Conservation (phyloP, 2,113 vertebrate genomes). For the Solea solea region DNA sequence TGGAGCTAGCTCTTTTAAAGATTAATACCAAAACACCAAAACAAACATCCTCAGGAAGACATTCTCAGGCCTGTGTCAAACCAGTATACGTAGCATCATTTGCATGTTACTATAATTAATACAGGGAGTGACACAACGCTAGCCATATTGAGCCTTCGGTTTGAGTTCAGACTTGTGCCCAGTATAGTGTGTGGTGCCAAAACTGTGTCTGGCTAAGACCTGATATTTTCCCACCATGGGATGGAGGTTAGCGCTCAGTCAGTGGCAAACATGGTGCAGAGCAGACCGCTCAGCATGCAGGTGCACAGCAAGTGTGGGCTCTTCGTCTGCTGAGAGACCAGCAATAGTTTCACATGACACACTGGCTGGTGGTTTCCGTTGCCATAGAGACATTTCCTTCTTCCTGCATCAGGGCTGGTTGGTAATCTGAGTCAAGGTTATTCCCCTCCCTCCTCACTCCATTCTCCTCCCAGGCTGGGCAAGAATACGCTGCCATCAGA, state of each 20-base stretch:
- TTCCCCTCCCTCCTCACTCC: slow-evolving; percentile 65
- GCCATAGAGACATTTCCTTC: slow-evolving; percentile 88
- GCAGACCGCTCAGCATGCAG: slow-evolving; percentile 66
- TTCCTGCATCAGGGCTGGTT: slow-evolving; percentile 84
- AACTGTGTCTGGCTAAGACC: slow-evolving; percentile 31
- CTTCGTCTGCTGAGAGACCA: slow-evolving; percentile 72
- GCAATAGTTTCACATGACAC: slow-evolving; percentile 83
- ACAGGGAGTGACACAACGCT: slow-evolving; percentile 12
- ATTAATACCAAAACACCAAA: too few relatives aligned
- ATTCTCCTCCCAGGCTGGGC: slow-evolving; percentile 68
- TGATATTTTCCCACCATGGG: slow-evolving; percentile 53
- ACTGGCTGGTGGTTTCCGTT: slow-evolving; percentile 88
- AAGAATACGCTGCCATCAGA: slow-evolving; percentile 71
- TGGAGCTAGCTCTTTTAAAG: not conserved
- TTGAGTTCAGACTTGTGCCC: slow-evolving; percentile 48
- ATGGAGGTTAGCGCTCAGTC: slow-evolving; percentile 42
- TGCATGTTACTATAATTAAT: slow-evolving; percentile 15
- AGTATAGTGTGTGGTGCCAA: slow-evolving; percentile 26
- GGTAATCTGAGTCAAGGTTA: slow-evolving; percentile 87
- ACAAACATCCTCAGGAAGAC: too few relatives aligned
- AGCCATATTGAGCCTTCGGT: slow-evolving; percentile 47
- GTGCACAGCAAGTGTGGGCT: slow-evolving; percentile 63
- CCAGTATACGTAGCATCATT: not conserved
- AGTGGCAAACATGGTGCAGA: slow-evolving; percentile 45
- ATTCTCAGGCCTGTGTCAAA: not conserved